Evolutionary conservation across 1,140 invertebrate species (phyloP).

Genomic region (Vanessa tameamea): DNA sequence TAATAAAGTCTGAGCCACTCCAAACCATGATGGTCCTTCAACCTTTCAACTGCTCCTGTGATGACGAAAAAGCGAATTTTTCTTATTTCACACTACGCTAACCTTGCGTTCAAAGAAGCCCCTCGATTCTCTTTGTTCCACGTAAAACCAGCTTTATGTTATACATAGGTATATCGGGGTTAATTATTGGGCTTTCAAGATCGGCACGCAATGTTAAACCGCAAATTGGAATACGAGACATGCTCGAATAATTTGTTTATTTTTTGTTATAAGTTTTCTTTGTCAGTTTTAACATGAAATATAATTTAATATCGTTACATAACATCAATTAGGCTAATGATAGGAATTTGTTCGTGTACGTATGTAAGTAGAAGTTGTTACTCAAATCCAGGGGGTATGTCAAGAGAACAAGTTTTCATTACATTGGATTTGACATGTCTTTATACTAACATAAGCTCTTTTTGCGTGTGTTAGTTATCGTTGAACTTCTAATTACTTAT

Average conservation of each 20-base stretch:
- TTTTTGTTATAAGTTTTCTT: slow-evolving; percentile 1
- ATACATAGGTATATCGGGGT: slow-evolving; percentile 42
- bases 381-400: no score
- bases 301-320: not conserved
- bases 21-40: slow-evolving; percentile 66
- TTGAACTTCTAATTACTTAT: no score
- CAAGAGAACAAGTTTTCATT: no score
- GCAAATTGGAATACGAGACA: slow-evolving; percentile 21
- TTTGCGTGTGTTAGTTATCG: no score
- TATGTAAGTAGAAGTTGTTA: no score
- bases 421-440: no score
- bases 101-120: slow-evolving; percentile 54
- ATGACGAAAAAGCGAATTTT: slow-evolving; percentile 75
- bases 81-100: slow-evolving; percentile 69
- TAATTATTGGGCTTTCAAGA: slow-evolving; percentile 57
- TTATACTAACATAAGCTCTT: no score
- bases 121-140: slow-evolving; percentile 52
- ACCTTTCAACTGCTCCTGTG: slow-evolving; percentile 62
- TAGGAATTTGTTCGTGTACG: no score
- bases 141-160: slow-evolving; percentile 47
- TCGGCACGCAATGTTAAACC: slow-evolving; percentile 40
- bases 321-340: not conserved
- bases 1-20: slow-evolving; percentile 75
- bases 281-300: slow-evolving; percentile 3
- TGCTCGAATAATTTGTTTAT: slow-evolving; percentile 17